A percentile compares a stretch with the other conserved stretches of the same genome.
phyloP scores from a whole-genome alignment of 2,113 vertebrate genomes.

The Urocolius indicus region DNA sequence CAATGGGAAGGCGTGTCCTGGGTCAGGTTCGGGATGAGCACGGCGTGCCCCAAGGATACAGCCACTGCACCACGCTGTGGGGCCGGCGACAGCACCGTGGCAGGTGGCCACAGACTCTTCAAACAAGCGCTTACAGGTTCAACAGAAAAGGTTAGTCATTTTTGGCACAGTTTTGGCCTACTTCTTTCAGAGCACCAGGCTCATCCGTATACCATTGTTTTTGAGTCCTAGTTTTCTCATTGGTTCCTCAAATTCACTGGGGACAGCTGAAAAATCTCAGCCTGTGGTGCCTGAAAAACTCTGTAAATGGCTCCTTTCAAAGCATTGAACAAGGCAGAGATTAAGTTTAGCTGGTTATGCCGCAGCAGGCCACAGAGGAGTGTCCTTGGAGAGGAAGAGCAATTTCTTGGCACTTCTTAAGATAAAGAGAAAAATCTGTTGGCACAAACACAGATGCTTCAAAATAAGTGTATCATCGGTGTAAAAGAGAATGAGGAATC shows the following conservation, averaged over 20 bases:
- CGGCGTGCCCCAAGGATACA: neutral
- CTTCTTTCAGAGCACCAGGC: neutral
- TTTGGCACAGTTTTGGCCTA: neutral
- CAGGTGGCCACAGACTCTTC: neutral
- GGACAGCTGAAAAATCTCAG: constrained; percentile 8
- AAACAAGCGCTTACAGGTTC: neutral
- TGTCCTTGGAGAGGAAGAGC: neutral
- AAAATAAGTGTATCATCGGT: neutral
- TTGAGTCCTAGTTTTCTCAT: neutral
- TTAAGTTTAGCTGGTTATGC: neutral
- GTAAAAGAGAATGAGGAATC: neutral
- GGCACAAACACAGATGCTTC: neutral
- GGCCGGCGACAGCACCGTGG: neutral
- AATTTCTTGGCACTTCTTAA: neutral
- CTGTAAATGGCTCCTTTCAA: neutral
- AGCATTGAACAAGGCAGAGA: neutral
- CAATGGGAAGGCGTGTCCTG: neutral
- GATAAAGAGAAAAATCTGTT: constrained; percentile 6
- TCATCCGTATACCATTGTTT: neutral
- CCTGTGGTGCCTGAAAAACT: neutral
- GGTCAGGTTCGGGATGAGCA: neutral
- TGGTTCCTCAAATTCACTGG: neutral
- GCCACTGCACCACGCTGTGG: neutral
- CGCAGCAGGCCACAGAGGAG: neutral
- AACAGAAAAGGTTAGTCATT: neutral